Base-by-base conservation (phyloP, 2,113 vertebrate genomes). In the Caloenas nicobarica region DNA sequence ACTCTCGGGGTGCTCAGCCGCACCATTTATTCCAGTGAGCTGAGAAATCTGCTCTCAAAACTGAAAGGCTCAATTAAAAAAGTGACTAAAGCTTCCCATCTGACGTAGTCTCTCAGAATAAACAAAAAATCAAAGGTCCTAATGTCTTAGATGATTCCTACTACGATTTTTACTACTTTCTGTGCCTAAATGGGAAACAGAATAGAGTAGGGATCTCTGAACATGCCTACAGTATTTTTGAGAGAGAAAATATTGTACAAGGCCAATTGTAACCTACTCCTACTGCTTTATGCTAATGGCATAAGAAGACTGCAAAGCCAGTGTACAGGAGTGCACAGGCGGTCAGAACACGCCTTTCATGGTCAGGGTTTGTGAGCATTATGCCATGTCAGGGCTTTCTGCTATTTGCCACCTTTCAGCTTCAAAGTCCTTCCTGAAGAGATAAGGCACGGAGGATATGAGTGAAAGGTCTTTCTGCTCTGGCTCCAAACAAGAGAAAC, bases 381-480 rank as follows among this genome's bases (percentile, higher is more conserved):
- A 11, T n/a, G 84, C 81, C 87, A 72, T 31, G 8, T 54, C 58
- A 42, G 17, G 24, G 28, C 68, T 51, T 92, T 68, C 56, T 72
- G 77, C 62, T 89, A n/a, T 46, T 93, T 56, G 38, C 86, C 56
- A 51, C 28, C 38, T 76, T 95, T 82, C 64, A 81, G 87, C 91
- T 66, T 90, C 85, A 78, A 94, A 95, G 84, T 91, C 70, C 93
- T 40, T 84, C 79, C 33, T 53, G 26, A 78, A 87, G 57, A 92
- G 95, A 92, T 93, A 96, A 97, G 72, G 53, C 73, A 26, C 14
- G 68, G 68, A 81, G 25, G 19, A 58, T 64, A 79, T 16, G 38
- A 95, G 71, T 77, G 89, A 94, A 96, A 96, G 88, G 93, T 88
- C 58, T 76, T 79, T 85, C 65, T 91, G n/a, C 31, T 79, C 48